Percentiles rank a stretch among this genome's conserved stretches.
Conservation (phyloP, 2,797 vertebrate genomes). For the Sebastes vulpes region DNA sequence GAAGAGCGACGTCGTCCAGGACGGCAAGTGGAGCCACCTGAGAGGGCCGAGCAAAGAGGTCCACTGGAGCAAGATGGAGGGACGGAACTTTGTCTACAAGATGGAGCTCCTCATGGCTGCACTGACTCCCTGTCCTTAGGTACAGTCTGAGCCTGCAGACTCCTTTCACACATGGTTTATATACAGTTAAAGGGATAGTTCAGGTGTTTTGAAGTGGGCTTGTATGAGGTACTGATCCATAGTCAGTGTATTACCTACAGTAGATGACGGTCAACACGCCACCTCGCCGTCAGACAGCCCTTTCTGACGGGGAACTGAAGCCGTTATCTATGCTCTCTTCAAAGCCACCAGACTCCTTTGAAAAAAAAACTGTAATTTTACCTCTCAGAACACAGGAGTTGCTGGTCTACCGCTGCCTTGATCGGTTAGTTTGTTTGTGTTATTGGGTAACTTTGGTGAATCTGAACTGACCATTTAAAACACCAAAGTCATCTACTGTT, state of each 20-base stretch:
- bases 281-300: neutral
- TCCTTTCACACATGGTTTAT: neutral
- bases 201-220: rapidly evolving
- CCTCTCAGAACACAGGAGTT: neutral
- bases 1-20: conserved; percentile 94
- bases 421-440: neutral
- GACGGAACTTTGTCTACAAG: conserved; percentile 98
- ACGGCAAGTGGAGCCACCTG: conserved; percentile 94
- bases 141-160: neutral
- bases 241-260: neutral
- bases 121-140: conserved; percentile 89
- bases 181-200: neutral
- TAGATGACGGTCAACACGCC: neutral
- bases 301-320: neutral
- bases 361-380: neutral
- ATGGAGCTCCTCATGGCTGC: conserved; percentile 99
- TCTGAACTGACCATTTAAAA: neutral
- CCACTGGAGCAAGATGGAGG: conserved; percentile 98
- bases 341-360: neutral
- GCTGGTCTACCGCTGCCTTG: no score
- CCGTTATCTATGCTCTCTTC: neutral
- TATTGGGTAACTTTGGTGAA: neutral
- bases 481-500: neutral
- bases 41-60: conserved; percentile 94
- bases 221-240: neutral